These are phyloP conservation scores for Danaus plexippus DNA, from an alignment of 1,140 invertebrate genomes.

Conservation along the genomic window DNA sequence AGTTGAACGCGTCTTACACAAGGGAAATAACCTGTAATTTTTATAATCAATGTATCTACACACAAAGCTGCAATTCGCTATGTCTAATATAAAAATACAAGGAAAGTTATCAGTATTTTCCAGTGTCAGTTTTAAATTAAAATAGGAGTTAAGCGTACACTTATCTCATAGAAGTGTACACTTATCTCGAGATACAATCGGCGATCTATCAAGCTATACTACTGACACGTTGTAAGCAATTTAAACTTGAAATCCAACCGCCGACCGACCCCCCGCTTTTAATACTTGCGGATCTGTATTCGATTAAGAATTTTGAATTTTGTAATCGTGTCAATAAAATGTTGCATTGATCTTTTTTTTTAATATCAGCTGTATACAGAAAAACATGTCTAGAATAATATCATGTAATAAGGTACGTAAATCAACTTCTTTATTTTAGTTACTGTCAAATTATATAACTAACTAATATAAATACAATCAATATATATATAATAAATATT, in stretches of 20 bases:
- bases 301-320: neutral
- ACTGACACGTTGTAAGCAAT: constrained; percentile 42
- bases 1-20: constrained; percentile 17
- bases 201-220: constrained; percentile 50
- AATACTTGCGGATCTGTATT: constrained; percentile 13
- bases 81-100: neutral
- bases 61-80: constrained; percentile 4
- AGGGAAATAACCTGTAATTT: constrained; percentile 18
- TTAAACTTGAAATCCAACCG: constrained; percentile 26
- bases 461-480: too few relatives aligned
- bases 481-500: too few relatives aligned
- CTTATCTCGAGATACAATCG: constrained; percentile 35
- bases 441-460: too few relatives aligned
- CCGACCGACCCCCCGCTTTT: constrained; percentile 16
- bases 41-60: constrained; percentile 1
- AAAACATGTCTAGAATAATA: too few relatives aligned
- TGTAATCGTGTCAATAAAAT: neutral
- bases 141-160: too few relatives aligned
- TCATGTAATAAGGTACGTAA: too few relatives aligned
- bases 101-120: too few relatives aligned
- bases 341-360: too few relatives aligned
- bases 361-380: too few relatives aligned
- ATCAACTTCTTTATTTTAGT: too few relatives aligned
- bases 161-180: constrained; percentile 1
- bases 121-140: too few relatives aligned